Evolutionary conservation across 1,140 invertebrate genomes (phyloP).

Genomic region (Alviniconcha marisindica): DNA sequence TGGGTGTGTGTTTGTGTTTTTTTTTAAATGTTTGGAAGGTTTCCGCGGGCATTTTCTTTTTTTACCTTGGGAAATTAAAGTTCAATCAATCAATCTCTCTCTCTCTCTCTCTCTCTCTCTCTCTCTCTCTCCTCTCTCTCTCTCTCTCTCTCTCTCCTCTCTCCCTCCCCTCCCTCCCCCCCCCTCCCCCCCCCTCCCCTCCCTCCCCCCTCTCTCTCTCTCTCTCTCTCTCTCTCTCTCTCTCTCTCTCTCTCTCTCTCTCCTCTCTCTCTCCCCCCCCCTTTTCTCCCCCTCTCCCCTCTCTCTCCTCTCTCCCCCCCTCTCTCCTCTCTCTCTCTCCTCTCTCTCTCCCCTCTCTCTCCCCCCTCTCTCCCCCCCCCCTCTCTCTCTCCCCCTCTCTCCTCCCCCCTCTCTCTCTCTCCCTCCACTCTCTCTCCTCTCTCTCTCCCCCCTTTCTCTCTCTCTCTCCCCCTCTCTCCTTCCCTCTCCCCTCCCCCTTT

Average conservation of each 20-base stretch:
- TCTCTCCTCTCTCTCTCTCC: too few species aligned
- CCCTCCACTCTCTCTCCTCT: too few species aligned
- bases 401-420: background rate
- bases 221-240: constrained; percentile 27
- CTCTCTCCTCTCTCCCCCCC: background rate
- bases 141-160: constrained; percentile 2
- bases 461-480: background rate
- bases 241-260: background rate
- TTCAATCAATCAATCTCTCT: background rate
- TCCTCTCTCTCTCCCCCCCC: background rate
- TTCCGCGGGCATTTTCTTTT: too few species aligned
- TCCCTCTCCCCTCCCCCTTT: background rate
- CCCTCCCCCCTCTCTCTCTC: background rate
- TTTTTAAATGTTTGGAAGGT: too few species aligned
- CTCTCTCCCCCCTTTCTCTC: background rate
- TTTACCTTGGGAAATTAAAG: too few species aligned
- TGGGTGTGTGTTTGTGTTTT: background rate
- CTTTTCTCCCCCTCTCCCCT: too few species aligned
- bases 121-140: too few species aligned
- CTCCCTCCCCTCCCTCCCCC: background rate
- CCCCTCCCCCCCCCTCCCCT: background rate
- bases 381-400: background rate
- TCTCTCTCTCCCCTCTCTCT: too few species aligned
- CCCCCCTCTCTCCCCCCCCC: too few species aligned
- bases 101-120: background rate